Conservation (phyloP, 2,888 invertebrate species). For the Cactoblastis cactorum region DNA sequence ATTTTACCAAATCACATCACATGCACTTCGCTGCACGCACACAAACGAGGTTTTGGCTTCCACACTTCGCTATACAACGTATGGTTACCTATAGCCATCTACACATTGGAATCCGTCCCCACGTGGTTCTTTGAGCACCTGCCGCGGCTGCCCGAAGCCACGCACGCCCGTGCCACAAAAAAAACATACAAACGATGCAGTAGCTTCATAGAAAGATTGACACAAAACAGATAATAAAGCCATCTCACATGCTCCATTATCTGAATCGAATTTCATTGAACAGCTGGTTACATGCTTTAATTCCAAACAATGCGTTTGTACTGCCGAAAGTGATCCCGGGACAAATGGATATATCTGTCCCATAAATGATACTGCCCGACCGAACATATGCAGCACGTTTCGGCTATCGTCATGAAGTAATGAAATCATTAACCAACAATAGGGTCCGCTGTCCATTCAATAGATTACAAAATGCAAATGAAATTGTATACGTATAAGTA, state of each 20-base stretch:
- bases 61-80: neutral
- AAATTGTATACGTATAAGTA: slow-evolving; percentile 7
- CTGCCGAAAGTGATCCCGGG: slow-evolving; percentile 26
- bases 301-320: slow-evolving; percentile 48
- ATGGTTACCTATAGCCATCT: neutral
- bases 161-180: slow-evolving; percentile 37
- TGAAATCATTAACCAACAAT: slow-evolving; percentile 17
- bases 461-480: slow-evolving; percentile 17
- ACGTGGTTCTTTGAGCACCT: slow-evolving; percentile 26
- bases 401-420: slow-evolving; percentile 19
- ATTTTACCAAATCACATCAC: slow-evolving; percentile 39
- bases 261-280: slow-evolving; percentile 67
- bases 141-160: slow-evolving; percentile 20
- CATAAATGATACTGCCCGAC: slow-evolving; percentile 28
- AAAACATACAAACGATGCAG: slow-evolving; percentile 30
- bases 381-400: slow-evolving; percentile 21
- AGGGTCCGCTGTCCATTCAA: neutral
- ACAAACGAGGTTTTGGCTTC: slow-evolving; percentile 32
- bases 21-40: slow-evolving; percentile 29
- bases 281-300: slow-evolving; percentile 54
- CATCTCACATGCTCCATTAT: slow-evolving; percentile 61
- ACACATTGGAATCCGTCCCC: slow-evolving; percentile 16
- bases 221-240: slow-evolving; percentile 42
- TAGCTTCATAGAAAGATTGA: slow-evolving; percentile 37
- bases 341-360: slow-evolving; percentile 40